Conservation (phyloP, 2,888 invertebrate genomes). For the Diarsia rubi region DNA sequence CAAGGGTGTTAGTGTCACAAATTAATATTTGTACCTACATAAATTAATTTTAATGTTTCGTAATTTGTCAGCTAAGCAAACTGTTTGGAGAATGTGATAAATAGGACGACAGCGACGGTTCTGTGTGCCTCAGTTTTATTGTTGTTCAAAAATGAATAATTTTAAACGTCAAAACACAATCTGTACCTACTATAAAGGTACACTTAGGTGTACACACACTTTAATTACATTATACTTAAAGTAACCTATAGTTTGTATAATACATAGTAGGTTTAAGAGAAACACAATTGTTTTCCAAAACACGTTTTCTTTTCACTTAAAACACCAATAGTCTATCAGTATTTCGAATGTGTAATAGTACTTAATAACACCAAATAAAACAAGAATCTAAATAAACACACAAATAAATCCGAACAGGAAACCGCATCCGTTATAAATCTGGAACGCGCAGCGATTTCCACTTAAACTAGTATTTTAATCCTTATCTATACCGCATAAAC, state of each 20-base stretch:
- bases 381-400: not conserved
- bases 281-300: not conserved
- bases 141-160: conserved; percentile 23
- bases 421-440: conserved; percentile 36
- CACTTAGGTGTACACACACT: no score
- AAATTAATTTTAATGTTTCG: conserved; percentile 72
- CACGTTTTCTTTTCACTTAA: not conserved
- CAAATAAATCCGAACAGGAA: conserved; percentile 35
- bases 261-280: not conserved
- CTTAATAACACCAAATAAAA: conserved; percentile 4
- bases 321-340: not conserved
- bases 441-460: conserved; percentile 11
- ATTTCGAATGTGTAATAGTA: not conserved
- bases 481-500: conserved; percentile 28
- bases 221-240: not conserved
- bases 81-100: conserved; percentile 44
- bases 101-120: conserved; percentile 12
- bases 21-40: conserved; percentile 75
- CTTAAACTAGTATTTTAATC: conserved; percentile 40
- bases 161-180: not conserved
- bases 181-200: not conserved
- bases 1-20: conserved; percentile 77
- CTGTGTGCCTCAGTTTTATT: conserved; percentile 29
- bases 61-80: conserved; percentile 61
- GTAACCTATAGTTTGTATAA: not conserved